Percentiles rank a stretch among this genome's conserved stretches.
phyloP scores from a whole-genome alignment of 2,888 invertebrate genomes.

The Timandra comae region DNA sequence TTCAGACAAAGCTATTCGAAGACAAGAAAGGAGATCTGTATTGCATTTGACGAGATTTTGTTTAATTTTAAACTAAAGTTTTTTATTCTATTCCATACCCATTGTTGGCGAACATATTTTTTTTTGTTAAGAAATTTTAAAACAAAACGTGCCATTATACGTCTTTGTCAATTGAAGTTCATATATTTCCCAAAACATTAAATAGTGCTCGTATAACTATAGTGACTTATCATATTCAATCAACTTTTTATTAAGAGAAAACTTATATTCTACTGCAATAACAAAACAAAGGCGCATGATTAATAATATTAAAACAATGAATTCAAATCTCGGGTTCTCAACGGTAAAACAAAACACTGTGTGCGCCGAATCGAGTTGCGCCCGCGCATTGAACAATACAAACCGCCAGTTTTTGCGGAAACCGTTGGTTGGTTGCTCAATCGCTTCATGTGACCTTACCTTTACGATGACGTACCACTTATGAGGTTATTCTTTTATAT shows the following conservation, averaged over 20 bases:
- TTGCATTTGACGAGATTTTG: too few relatives aligned
- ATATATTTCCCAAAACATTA: too few relatives aligned
- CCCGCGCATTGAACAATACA: slow-evolving; percentile 44
- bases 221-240: neutral
- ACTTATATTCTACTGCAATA: neutral
- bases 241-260: neutral
- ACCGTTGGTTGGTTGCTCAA: slow-evolving; percentile 41
- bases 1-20: too few relatives aligned
- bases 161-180: too few relatives aligned
- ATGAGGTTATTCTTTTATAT: slow-evolving; percentile 9
- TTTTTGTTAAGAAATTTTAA: too few relatives aligned
- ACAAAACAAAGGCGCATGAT: too few relatives aligned
- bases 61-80: too few relatives aligned
- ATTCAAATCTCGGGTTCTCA: slow-evolving; percentile 2
- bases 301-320: slow-evolving; percentile 1
- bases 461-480: slow-evolving; percentile 23
- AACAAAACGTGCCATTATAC: too few relatives aligned
- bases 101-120: too few relatives aligned
- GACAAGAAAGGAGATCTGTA: too few relatives aligned
- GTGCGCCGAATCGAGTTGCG: slow-evolving; percentile 23
- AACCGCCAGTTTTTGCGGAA: slow-evolving; percentile 60
- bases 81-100: too few relatives aligned
- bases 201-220: too few relatives aligned
- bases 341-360: slow-evolving; percentile 11
- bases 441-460: slow-evolving; percentile 48